A percentile compares a stretch with the other conserved stretches of the same genome.
Conservation (phyloP, 53 echinoderm and acorn worm genomes). For the Apostichopus leukothele region DNA sequence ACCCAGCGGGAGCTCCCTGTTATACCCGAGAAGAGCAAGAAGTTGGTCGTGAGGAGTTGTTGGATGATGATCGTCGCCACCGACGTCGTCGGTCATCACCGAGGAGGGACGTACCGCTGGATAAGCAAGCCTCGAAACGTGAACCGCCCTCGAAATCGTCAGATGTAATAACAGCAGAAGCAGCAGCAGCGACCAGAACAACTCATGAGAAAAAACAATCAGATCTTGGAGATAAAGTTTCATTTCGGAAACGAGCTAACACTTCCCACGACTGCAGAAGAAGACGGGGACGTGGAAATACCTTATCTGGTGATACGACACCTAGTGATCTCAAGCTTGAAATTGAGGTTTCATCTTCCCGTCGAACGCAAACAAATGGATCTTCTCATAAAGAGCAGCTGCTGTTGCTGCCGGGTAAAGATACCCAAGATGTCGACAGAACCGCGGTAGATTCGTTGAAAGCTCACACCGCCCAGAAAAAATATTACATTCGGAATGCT, state of each 20-base stretch:
- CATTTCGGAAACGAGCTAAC: constrained; percentile 3
- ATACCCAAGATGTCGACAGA: constrained; percentile 18
- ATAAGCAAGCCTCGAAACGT: background rate
- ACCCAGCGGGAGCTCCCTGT: background rate
- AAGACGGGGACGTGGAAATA: background rate
- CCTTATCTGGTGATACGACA: constrained; percentile 28
- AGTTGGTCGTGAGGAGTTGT: too few species aligned
- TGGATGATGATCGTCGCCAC: background rate
- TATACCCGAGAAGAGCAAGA: background rate
- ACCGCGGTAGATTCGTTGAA: constrained; percentile 46
- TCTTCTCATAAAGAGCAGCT: constrained; percentile 9
- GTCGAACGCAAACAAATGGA: background rate
- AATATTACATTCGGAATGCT: constrained; percentile 41
- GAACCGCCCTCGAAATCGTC: background rate
- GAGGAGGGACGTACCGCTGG: background rate
- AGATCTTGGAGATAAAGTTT: background rate
- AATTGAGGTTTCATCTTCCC: background rate
- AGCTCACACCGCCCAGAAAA: background rate
- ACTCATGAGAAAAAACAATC: background rate
- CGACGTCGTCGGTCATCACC: background rate
- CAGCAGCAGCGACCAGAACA: too few species aligned
- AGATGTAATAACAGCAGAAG: too few species aligned
- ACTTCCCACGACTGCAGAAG: background rate
- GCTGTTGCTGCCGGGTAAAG: background rate
- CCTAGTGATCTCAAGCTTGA: constrained; percentile 43